phyloP scores from a whole-genome alignment of 2,888 invertebrate genomes.

The Euspilapteryx auroguttella region DNA sequence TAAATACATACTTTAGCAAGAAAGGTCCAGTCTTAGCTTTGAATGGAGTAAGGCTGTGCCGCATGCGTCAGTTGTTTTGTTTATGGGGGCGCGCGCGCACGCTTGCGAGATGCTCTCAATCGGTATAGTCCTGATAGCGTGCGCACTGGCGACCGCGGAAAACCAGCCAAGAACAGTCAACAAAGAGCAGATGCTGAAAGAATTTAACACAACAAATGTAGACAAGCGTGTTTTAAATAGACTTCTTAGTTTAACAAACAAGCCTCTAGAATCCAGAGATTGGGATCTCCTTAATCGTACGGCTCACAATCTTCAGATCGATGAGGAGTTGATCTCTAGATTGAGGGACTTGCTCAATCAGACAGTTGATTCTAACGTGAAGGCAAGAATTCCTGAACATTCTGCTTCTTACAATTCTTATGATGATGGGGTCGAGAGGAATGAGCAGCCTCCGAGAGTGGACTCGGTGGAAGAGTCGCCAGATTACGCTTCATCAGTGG shows the following conservation, averaged over 20 bases:
- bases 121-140: constrained; percentile 24
- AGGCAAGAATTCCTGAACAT: constrained; percentile 5
- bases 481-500: constrained; percentile 49
- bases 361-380: constrained; percentile 7
- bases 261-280: constrained; percentile 20
- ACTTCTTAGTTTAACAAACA: constrained; percentile 19
- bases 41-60: constrained; percentile 14
- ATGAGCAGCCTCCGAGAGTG: constrained; percentile 15
- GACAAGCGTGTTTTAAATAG: constrained; percentile 22
- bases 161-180: constrained; percentile 8
- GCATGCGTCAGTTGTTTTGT: constrained; percentile 21
- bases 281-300: constrained; percentile 24
- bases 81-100: constrained; percentile 39
- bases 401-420: constrained; percentile 16
- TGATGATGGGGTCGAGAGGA: constrained; percentile 12
- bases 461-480: constrained; percentile 40
- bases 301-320: constrained; percentile 21
- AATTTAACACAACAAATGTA: constrained; percentile 22
- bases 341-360: constrained; percentile 20
- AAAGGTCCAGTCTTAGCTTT: too few species aligned
- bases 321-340: constrained; percentile 24
- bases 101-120: constrained; percentile 23
- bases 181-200: constrained; percentile 7
- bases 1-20: too few species aligned
- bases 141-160: constrained; percentile 20